Evolutionary conservation across 2,797 vertebrate genomes (phyloP).

Genomic region (Propithecus perrieri): DNA sequence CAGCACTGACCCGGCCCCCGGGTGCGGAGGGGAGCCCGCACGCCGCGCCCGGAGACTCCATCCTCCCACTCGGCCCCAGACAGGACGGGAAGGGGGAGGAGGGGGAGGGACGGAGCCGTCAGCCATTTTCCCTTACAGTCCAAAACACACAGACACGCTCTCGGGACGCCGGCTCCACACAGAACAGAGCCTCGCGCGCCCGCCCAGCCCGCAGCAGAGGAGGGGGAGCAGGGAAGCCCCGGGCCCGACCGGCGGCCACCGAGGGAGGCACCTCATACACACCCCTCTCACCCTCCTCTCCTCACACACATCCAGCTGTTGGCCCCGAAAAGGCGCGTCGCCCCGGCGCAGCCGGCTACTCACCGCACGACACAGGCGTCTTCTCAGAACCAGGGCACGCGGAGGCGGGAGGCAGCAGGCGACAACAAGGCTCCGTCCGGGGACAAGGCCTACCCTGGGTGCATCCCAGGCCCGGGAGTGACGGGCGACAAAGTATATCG

Average conservation of each 20-base stretch:
- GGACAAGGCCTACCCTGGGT: slow-evolving; percentile 56
- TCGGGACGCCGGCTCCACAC: slow-evolving; percentile 45
- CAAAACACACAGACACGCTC: slow-evolving; percentile 81
- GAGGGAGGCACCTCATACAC: not conserved
- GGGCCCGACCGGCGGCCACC: too few species aligned
- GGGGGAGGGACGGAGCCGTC: slow-evolving; percentile 83
- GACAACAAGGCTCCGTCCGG: slow-evolving; percentile 45
- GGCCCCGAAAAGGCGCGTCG: slow-evolving; percentile 32
- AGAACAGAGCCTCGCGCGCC: not conserved
- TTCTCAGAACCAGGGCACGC: slow-evolving; percentile 68
- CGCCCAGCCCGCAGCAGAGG: not conserved
- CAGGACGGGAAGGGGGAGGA: slow-evolving; percentile 80
- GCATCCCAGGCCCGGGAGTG: slow-evolving; percentile 75
- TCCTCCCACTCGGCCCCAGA: slow-evolving; percentile 80
- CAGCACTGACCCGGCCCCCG: not conserved
- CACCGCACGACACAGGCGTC: slow-evolving; percentile 82
- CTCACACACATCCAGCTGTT: slow-evolving; percentile 58
- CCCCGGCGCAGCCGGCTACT: slow-evolving; percentile 67
- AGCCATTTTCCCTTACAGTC: slow-evolving; percentile 88
- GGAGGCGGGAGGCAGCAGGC: slow-evolving; percentile 64
- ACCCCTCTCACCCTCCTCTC: slow-evolving; percentile 51
- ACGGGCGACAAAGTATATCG: slow-evolving; percentile 33
- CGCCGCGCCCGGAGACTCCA: slow-evolving; percentile 69
- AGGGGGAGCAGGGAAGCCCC: not conserved
- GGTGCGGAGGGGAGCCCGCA: slow-evolving; percentile 22